phyloP scores from a whole-genome alignment of 2,888 invertebrate genomes.

The Bellardia bayeri region DNA sequence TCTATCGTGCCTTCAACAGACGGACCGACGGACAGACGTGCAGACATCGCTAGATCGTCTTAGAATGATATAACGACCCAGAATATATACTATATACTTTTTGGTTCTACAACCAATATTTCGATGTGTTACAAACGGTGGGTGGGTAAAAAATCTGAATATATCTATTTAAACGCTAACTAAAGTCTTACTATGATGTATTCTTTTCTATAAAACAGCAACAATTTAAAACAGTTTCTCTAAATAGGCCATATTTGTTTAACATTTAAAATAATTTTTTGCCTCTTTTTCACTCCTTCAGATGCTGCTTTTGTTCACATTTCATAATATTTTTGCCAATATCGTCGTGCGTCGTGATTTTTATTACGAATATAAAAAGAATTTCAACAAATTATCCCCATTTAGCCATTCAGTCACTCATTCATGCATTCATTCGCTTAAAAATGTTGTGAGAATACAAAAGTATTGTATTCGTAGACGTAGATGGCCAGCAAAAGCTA shows the following conservation, averaged over 20 bases:
- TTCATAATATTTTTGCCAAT: constrained; percentile 45
- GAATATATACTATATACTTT: too few relatives aligned
- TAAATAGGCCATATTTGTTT: constrained; percentile 5
- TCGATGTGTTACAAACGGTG: too few relatives aligned
- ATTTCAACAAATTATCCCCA: constrained; percentile 56
- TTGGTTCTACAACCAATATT: too few relatives aligned
- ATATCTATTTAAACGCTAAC: too few relatives aligned
- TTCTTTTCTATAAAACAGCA: background rate
- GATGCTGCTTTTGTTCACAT: background rate
- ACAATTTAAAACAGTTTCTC: background rate
- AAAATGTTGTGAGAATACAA: constrained; percentile 57
- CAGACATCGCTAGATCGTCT: too few relatives aligned
- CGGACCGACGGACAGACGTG: too few relatives aligned
- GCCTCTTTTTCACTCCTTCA: background rate
- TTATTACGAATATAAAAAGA: constrained; percentile 43
- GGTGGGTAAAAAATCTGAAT: too few relatives aligned
- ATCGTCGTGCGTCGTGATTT: constrained; percentile 61
- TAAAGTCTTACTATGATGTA: too few relatives aligned
- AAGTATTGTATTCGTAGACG: constrained; percentile 43
- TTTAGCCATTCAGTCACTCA: constrained; percentile 37
- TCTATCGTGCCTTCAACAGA: too few relatives aligned
- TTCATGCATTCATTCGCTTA: constrained; percentile 15
- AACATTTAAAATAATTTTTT: background rate
- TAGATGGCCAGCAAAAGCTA: constrained; percentile 19
- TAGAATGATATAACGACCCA: too few relatives aligned